phyloP scores from a whole-genome alignment of 1,140 invertebrate genomes.

The Leptopilina clavipes region DNA sequence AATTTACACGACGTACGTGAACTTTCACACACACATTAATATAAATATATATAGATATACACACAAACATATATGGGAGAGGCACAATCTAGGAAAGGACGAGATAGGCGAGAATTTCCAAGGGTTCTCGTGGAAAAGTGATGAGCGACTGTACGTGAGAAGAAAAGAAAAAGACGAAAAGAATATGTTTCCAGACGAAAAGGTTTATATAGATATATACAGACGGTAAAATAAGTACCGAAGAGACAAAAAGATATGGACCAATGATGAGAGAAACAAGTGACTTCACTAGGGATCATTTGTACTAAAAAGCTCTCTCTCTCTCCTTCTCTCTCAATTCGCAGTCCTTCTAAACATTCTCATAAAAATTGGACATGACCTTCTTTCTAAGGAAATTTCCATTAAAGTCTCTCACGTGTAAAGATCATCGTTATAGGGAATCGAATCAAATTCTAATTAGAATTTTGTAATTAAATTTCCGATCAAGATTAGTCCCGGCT shows the following conservation, averaged over 20 bases:
- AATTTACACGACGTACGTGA: not conserved
- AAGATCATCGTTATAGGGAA: conserved; percentile 22
- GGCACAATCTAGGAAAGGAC: not conserved
- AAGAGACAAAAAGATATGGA: conserved; percentile 4
- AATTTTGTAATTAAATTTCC: conserved; percentile 3
- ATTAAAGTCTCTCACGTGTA: conserved; percentile 7
- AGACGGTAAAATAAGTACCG: too few species aligned
- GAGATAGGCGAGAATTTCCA: conserved; percentile 35
- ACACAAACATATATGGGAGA: too few species aligned
- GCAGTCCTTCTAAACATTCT: not conserved
- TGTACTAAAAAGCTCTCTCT: not conserved
- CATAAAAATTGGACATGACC: conserved; percentile 2
- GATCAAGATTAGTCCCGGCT: not conserved
- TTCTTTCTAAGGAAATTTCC: conserved; percentile 22
- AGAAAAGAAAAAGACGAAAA: conserved; percentile 31
- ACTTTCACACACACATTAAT: not conserved
- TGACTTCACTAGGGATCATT: not conserved
- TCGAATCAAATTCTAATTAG: conserved; percentile 23
- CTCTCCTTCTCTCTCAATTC: not conserved
- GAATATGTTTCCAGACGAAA: not conserved
- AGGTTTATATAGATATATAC: not conserved
- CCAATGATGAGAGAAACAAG: conserved; percentile 16
- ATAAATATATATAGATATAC: too few species aligned
- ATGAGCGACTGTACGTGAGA: conserved; percentile 43
- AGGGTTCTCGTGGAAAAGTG: conserved; percentile 37